Conservation (phyloP, 2,797 vertebrate genomes). For the Ceyx erithaca region DNA sequence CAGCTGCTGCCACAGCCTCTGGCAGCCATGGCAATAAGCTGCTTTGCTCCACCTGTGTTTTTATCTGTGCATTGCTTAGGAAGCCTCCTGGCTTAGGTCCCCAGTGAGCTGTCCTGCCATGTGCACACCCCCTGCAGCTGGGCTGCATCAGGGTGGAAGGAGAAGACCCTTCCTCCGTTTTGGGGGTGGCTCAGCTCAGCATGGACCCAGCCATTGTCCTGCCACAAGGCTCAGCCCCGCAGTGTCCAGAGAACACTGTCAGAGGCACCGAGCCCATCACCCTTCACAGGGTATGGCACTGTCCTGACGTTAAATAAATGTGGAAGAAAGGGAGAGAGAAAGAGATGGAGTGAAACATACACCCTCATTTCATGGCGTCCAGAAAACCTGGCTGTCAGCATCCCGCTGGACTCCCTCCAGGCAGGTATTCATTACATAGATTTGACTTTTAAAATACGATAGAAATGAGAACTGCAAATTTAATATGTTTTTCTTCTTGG, state of each 20-base stretch:
- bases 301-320: not conserved
- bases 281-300: not conserved
- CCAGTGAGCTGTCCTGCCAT: rapidly evolving
- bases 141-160: not conserved
- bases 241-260: rapidly evolving
- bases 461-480: constrained; percentile 52
- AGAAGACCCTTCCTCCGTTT: not conserved
- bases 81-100: rapidly evolving
- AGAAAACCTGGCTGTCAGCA: constrained; percentile 22
- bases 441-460: constrained; percentile 55
- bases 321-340: not conserved
- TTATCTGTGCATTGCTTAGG: not conserved
- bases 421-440: constrained; percentile 62
- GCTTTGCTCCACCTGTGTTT: not conserved
- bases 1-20: not conserved
- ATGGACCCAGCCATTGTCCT: rapidly evolving
- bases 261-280: rapidly evolving
- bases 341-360: not conserved
- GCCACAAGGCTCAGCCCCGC: not conserved
- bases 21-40: not conserved
- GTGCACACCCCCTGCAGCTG: not conserved
- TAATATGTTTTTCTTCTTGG: constrained; percentile 67
- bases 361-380: constrained; percentile 19
- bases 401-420: constrained; percentile 12
- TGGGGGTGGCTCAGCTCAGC: not conserved